phyloP scores from a whole-genome alignment of 2,888 invertebrate species.

The Folsomia manolachei region DNA sequence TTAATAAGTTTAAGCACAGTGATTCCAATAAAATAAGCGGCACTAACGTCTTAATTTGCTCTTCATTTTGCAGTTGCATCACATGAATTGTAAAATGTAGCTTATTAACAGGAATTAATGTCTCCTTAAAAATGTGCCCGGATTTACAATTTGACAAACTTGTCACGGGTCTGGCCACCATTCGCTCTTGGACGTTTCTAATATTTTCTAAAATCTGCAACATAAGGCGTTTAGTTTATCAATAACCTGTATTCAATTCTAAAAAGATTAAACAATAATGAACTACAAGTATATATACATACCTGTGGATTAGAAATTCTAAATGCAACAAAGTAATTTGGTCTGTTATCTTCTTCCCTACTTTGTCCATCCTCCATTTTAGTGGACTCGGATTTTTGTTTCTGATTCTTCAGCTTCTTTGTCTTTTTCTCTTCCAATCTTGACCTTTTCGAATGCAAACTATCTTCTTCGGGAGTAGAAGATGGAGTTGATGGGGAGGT shows the following conservation, averaged over 20 bases:
- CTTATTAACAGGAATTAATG: conserved; percentile 34
- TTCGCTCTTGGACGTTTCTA: conserved; percentile 14
- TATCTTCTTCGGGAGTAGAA: no score
- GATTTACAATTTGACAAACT: background rate
- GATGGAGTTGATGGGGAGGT: background rate
- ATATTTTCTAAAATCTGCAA: conserved; percentile 9
- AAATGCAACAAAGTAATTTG: conserved; percentile 21
- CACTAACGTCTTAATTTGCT: conserved; percentile 28
- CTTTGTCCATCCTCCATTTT: background rate
- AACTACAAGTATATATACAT: no score
- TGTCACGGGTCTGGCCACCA: conserved; percentile 6
- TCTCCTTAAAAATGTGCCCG: conserved; percentile 34
- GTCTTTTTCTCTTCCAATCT: background rate
- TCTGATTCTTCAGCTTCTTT: no score
- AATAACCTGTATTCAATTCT: no score
- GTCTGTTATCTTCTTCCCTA: background rate
- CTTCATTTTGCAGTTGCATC: conserved; percentile 27
- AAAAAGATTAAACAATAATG: no score
- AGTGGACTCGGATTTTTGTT: no score
- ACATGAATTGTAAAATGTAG: conserved; percentile 42
- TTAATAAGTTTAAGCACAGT: background rate
- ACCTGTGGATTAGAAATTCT: conserved; percentile 19
- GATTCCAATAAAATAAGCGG: background rate
- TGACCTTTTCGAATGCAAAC: background rate
- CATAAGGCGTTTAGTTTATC: no score